These are phyloP conservation scores for Echinometra lucunter DNA, from an alignment of 53 echinoderm and acorn worm species.

Conservation along the genomic window DNA sequence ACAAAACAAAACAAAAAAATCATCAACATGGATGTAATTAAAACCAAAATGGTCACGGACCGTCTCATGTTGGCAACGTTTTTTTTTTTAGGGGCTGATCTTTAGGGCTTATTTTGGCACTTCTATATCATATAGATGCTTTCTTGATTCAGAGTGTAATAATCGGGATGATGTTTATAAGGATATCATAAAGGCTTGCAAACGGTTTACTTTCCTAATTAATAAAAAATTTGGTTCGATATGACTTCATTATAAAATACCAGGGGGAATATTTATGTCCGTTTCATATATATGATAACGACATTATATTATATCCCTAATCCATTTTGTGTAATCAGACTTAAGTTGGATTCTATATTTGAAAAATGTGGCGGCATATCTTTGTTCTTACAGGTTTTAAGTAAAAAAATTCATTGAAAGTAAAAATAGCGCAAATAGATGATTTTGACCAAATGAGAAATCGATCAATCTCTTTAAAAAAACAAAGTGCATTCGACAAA, in stretches of 20 bases:
- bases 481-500: not conserved
- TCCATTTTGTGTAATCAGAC: no score
- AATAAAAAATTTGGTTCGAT: not conserved
- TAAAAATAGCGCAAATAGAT: not conserved
- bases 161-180: not conserved
- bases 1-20: no score
- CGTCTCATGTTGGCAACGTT: no score
- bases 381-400: not conserved
- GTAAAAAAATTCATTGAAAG: not conserved
- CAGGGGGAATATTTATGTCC: no score
- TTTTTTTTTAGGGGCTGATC: no score
- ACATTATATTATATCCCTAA: no score
- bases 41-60: not conserved
- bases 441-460: not conserved
- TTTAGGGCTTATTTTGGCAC: no score
- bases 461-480: no score
- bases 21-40: no score
- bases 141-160: not conserved
- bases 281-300: no score
- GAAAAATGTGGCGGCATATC: not conserved
- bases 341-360: no score
- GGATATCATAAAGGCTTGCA: not conserved
- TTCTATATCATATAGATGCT: not conserved
- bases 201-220: not conserved
- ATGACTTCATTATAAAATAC: not conserved